Conservation (phyloP, 2,113 vertebrate genomes). For the Phalacrocorax brasilianus region DNA sequence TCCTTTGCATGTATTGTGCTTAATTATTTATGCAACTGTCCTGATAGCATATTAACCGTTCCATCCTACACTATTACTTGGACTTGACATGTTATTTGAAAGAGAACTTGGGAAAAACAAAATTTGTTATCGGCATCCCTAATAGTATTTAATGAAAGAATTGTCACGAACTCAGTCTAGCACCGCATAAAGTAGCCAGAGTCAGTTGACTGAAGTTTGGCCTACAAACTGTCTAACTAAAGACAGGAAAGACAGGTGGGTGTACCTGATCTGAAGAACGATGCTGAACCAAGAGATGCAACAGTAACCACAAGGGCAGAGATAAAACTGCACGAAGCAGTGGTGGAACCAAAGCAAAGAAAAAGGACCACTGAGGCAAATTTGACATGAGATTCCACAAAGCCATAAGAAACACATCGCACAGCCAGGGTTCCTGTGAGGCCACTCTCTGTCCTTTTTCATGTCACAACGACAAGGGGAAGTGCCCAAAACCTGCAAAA, state of each 20-base stretch:
- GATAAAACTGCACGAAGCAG: not conserved
- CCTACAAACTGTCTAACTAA: not conserved
- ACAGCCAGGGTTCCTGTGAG: not conserved
- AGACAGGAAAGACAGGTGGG: not conserved
- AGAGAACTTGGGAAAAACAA: not conserved
- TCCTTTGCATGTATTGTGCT: not conserved
- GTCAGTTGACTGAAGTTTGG: fast-evolving
- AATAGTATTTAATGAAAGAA: not conserved
- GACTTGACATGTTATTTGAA: not conserved
- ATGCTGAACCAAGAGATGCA: not conserved
- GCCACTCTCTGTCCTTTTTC: not conserved
- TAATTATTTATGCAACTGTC: not conserved
- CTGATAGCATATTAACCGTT: not conserved
- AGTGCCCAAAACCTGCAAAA: not conserved
- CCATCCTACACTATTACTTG: not conserved
- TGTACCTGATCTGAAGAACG: not conserved
- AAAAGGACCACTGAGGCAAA: not conserved
- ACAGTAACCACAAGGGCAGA: not conserved
- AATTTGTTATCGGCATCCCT: not conserved
- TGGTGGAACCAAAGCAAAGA: not conserved
- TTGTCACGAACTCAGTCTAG: not conserved
- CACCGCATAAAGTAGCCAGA: not conserved
- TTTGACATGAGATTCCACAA: not conserved
- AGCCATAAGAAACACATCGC: fast-evolving
- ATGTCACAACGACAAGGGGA: not conserved